Evolutionary conservation across 2,113 vertebrate species (phyloP), one percentile per base, ranked within the genome.

Genomic region (Petaurus breviceps): DNA sequence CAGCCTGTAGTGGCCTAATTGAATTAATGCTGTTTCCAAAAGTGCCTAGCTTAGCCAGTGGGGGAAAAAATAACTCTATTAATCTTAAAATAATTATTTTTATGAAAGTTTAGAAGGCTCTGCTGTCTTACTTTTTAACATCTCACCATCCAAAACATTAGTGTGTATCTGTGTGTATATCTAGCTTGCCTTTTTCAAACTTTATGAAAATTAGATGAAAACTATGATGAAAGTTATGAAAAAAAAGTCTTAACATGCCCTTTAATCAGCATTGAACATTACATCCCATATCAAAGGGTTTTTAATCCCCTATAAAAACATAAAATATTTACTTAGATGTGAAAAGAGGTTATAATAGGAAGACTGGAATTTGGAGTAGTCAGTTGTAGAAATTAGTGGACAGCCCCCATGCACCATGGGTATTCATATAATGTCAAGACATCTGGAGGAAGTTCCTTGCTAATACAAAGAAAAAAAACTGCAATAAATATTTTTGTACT

Each of bases 361-460:
- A 77, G 37, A 25, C 91, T 55, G 53, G 91, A 47, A 91, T 95
- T 95, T 96, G 89, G 93, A 93, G 90, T 61, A 77, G 51, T 96
- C 46, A 54, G 25, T 77, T 68, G 8, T 94, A 97, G 47, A 96
- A 43, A 77, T 77, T 1, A 43, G 68, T 77, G 37, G 68, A 22
- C 61, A 68, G 61, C 14, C 31, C 61, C 68, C 7, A 37, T 43
- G 68, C 37, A 43, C 37, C 37, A 43, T 43, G 68, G n/a, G 16
- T 77, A 43, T 43, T 77, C 68, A 77, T 43, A 77, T 12, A 43
- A 77, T 43, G n/a, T n/a, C 37, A 77, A 77, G 68, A 77, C 16
- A 43, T 14, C 68, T 77, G 68, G 16, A 77, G 7, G 68, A 77
- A 43, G 37, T 77, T 77, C 10, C n/a, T 77, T 77, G 16, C 68